phyloP scores from a whole-genome alignment of 2,888 invertebrate species.

The Zygothrica quintamaculata region DNA sequence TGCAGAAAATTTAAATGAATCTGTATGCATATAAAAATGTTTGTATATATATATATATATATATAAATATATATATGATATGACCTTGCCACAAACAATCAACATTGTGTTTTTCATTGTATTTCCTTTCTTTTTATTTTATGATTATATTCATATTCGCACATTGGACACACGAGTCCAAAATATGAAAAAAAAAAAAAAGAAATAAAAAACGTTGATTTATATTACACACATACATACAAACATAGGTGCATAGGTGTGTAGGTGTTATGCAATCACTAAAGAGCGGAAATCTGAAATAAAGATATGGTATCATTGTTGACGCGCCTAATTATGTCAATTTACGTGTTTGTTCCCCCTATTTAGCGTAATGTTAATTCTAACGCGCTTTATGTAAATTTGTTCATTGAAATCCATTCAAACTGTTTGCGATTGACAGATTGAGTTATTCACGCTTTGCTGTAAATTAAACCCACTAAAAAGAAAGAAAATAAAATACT shows the following conservation, averaged over 20 bases:
- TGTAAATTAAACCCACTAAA: conserved; percentile 19
- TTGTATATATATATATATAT: conserved; percentile 23
- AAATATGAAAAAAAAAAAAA: conserved; percentile 4
- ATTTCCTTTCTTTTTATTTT: conserved; percentile 39
- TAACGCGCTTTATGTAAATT: conserved; percentile 31
- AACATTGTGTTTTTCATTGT: conserved; percentile 45
- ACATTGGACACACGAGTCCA: conserved; percentile 2
- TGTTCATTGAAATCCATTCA: conserved; percentile 17
- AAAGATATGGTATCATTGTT: conserved; percentile 28
- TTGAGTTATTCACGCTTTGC: conserved; percentile 44
- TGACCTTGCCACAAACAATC: conserved; percentile 55
- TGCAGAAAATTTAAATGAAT: too few species aligned
- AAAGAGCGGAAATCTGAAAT: conserved; percentile 60
- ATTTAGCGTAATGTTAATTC: conserved; percentile 26
- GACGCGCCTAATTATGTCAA: conserved; percentile 46
- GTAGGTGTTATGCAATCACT: conserved; percentile 53
- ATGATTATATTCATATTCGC: conserved; percentile 38
- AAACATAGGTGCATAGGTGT: not conserved
- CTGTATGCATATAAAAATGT: conserved; percentile 13
- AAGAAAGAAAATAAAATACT: too few species aligned
- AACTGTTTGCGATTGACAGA: conserved; percentile 19
- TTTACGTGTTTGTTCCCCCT: conserved; percentile 18
- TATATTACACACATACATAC: conserved; percentile 16
- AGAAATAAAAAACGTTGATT: conserved; percentile 44
- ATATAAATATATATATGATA: conserved; percentile 36